These are phyloP conservation scores for Pristionchus japonicus DNA, from an alignment of 2,888 invertebrate genomes.

Conservation along the genomic window DNA sequence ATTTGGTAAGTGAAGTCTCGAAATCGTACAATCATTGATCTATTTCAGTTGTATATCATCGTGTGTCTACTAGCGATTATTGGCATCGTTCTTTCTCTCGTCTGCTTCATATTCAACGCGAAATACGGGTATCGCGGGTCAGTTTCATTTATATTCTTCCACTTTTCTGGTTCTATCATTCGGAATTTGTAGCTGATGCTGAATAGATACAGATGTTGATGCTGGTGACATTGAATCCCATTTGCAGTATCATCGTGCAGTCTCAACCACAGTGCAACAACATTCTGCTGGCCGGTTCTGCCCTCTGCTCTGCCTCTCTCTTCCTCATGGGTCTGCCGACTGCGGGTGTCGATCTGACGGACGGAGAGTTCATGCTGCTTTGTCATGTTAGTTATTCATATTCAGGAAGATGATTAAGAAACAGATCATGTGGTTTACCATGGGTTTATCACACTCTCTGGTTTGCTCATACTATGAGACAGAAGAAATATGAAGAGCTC, in stretches of 20 bases:
- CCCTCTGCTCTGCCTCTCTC: slow-evolving; percentile 91
- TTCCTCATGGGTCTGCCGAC: slow-evolving; percentile 84
- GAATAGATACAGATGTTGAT: no score
- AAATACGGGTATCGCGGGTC: slow-evolving; percentile 93
- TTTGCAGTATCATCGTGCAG: slow-evolving; percentile 89
- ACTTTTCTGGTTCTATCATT: no score
- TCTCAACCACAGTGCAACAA: slow-evolving; percentile 98
- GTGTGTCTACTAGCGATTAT: slow-evolving; percentile 92
- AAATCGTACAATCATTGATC: background rate
- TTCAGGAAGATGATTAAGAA: no score
- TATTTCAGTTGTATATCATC: slow-evolving; percentile 85
- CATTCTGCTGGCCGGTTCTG: slow-evolving; percentile 93
- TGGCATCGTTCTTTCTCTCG: slow-evolving; percentile 88
- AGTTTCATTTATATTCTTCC: slow-evolving; percentile 11
- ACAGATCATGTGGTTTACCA: no score
- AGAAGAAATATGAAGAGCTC: no score
- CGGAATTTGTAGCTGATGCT: no score
- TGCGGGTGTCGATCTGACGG: slow-evolving; percentile 67
- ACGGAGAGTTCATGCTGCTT: slow-evolving; percentile 83
- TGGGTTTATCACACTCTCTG: no score
- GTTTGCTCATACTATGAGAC: no score
- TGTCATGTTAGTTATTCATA: slow-evolving; percentile 84
- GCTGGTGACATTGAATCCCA: background rate
- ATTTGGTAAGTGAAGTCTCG: slow-evolving; percentile 53
- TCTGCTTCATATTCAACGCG: slow-evolving; percentile 91